Evolutionary conservation across 2,113 vertebrate species (phyloP).

Genomic region (Ivindomyrus marchei): DNA sequence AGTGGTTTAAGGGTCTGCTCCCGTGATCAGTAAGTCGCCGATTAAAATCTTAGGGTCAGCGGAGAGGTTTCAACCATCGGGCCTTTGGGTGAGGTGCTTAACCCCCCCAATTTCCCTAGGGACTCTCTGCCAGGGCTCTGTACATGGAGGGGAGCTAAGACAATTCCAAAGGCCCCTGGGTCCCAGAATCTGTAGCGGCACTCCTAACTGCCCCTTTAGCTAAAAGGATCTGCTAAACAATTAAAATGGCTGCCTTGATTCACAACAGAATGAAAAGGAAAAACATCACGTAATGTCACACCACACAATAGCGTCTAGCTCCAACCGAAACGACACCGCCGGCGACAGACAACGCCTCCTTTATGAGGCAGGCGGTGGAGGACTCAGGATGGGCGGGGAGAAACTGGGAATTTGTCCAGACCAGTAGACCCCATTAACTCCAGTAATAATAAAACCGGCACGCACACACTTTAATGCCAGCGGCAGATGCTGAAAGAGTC

Average conservation of each 20-base stretch:
- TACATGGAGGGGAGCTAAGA: background rate
- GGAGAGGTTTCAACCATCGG: background rate
- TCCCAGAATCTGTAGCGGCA: background rate
- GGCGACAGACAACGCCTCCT: background rate
- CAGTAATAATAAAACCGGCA: background rate
- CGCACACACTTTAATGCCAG: background rate
- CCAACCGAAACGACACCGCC: background rate
- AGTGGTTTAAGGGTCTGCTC: background rate
- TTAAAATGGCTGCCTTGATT: background rate
- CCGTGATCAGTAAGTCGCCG: background rate
- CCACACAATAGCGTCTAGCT: background rate
- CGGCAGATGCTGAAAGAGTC: conserved; percentile 29
- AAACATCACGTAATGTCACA: background rate
- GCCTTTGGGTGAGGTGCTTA: background rate
- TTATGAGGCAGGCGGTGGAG: background rate
- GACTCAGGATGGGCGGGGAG: background rate
- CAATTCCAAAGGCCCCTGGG: background rate
- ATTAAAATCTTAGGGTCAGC: background rate
- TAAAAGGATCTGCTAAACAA: background rate
- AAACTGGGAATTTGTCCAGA: background rate
- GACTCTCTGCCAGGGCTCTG: background rate
- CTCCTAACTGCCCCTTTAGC: background rate
- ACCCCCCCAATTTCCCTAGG: background rate
- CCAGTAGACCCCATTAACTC: conserved; percentile 8
- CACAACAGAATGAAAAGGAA: background rate